phyloP scores from a whole-genome alignment of 2,797 vertebrate species.

The Anguilla megastoma region DNA sequence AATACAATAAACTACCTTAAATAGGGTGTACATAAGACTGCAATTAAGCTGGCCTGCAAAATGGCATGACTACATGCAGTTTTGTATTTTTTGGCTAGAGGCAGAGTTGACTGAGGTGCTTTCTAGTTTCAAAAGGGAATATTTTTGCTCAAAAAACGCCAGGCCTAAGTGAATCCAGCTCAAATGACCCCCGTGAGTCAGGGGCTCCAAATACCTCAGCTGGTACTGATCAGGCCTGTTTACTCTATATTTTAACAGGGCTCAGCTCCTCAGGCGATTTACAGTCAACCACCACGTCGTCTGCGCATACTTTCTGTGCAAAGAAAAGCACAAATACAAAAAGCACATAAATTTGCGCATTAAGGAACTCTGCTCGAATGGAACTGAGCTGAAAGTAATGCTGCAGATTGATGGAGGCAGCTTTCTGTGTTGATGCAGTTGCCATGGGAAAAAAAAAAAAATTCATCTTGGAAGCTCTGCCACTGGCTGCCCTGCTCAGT shows the following conservation, averaged over 20 bases:
- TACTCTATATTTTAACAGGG: background rate
- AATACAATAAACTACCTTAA: background rate
- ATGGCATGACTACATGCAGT: background rate
- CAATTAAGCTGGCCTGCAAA: background rate
- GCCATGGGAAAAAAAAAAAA: background rate
- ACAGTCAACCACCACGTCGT: background rate
- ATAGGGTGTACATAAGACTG: background rate
- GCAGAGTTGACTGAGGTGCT: background rate
- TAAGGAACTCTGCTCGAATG: background rate
- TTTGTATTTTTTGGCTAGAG: background rate
- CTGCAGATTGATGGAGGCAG: background rate
- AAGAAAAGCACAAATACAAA: background rate
- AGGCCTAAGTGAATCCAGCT: background rate
- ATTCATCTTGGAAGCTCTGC: background rate
- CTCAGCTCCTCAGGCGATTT: background rate
- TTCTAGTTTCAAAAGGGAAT: background rate
- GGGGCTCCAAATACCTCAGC: background rate
- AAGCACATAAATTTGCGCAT: background rate
- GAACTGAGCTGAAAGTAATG: background rate
- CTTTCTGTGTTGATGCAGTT: background rate
- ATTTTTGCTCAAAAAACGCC: background rate
- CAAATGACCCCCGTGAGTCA: background rate
- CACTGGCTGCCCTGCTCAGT: background rate
- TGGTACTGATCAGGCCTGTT: conserved; percentile 10
- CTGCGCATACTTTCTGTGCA: background rate